Evolutionary conservation across 1,140 invertebrate species (phyloP), one percentile per base, ranked within the genome.

Genomic region (Eueides isabella): DNA sequence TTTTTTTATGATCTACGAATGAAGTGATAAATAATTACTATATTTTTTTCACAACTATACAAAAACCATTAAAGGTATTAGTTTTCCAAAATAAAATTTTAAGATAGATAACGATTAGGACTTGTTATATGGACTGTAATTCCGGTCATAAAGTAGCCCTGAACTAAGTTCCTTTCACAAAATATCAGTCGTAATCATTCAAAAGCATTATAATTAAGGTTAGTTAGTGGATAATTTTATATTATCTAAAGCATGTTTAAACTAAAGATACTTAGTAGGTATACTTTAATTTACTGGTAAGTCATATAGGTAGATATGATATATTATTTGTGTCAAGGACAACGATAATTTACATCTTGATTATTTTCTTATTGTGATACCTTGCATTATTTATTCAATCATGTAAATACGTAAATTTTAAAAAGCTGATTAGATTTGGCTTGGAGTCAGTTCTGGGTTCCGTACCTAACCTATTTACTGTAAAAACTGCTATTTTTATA

Each of bases 101-200:
- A 23, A 6, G 23, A 55, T 11, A 55, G 48, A 55, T 12, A 55
- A 12, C 6, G 7, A 55, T 48, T 48, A 0, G n/a, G 12, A 23
- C 26, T 26, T 55, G 48, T 55, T 23, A 55, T 55, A 55, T 55
- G 48, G 23, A 55, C 48, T 11, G 11, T 26, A 55, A 28, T 71
- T 71, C 38, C 61, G 35, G 29, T 19, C 71, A 48, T 61, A 38
- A 29, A 16, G 33, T 72, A 72, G 65, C 71, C 71, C 71, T 72
- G 71, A 72, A 72, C 64, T 62, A 65, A 72, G 65, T 61, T 38
- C 71, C 71, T 72, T 72, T 72, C 71, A 72, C 65, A 48, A 67
- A 65, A 72, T 72, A 72, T 61, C 14, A 72, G 64, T 61, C 48
- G 26, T n/a, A 26, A 61, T 72, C 67, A 48, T 19, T 55, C 23